Evolutionary conservation across 1,140 invertebrate genomes (phyloP).

Genomic region (Laupala kohalensis): DNA sequence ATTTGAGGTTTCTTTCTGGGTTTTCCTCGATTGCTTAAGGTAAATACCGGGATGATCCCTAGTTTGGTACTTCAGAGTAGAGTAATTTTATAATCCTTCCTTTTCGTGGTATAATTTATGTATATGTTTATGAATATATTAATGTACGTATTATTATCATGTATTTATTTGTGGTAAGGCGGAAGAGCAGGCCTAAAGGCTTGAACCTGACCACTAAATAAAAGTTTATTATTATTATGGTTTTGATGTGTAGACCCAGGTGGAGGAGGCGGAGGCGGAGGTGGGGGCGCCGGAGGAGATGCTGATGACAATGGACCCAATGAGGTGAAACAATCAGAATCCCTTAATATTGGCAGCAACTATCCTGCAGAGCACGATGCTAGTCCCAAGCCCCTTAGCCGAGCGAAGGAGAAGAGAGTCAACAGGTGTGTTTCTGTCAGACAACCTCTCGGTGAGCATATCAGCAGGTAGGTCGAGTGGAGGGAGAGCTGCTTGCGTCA

Average conservation of each 20-base stretch:
- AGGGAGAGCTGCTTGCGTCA: not conserved
- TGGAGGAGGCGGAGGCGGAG: constrained; percentile 23
- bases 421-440: constrained; percentile 18
- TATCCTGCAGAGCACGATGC: constrained; percentile 33
- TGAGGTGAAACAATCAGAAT: constrained; percentile 12
- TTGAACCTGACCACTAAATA: too few relatives aligned
- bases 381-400: constrained; percentile 30
- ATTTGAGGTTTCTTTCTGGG: too few relatives aligned
- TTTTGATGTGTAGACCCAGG: constrained; percentile 20
- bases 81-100: too few relatives aligned
- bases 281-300: constrained; percentile 22
- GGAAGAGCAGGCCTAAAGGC: too few relatives aligned
- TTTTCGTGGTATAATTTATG: too few relatives aligned
- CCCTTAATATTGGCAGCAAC: constrained; percentile 15
- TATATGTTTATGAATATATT: too few relatives aligned
- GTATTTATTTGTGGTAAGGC: not conserved
- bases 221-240: not conserved
- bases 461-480: constrained; percentile 11
- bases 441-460: constrained; percentile 15
- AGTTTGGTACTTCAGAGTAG: too few relatives aligned
- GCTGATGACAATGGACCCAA: constrained; percentile 23
- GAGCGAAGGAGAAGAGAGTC: constrained; percentile 32
- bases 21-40: too few relatives aligned
- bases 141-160: not conserved
- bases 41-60: too few relatives aligned